Evolutionary conservation across 2,113 vertebrate genomes (phyloP), one percentile per base, ranked within the genome.

Genomic region (Typhlomys cinereus): DNA sequence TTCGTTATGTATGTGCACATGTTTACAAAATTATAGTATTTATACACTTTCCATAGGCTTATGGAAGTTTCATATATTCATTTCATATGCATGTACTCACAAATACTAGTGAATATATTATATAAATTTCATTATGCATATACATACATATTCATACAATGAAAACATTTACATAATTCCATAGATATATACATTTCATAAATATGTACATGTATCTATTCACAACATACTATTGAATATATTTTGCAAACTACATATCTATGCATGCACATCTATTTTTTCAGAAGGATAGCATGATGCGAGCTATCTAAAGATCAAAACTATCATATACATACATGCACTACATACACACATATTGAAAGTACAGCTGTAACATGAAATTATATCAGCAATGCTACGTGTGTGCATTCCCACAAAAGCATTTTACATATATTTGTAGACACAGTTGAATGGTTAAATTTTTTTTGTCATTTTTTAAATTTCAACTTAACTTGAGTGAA

Each of bases 401-500:
- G 4, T 59, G 15, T 91, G 8, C 52, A 1, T 13, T 90, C 29
- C 76, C 36, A 41, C 2, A 1, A 44, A 85, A 59, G 5, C 25
- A 13, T 8, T 8, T 11, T 36, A 27, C 2, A 59, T 41, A 21
- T 23, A 46, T 59, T 21, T 23, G 54, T 66, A 61, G 52, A 71
- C 11, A 39, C 31, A 87, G 50, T 90, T 73, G 76, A 36, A 89
- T 52, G 36, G 89, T 74, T 62, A 36, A 61, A 75, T 54, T 88
- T 75, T 85, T 86, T 31, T 41, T 18, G 57, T 44, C 39, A 64
- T 36, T 4, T 50, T 84, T 95, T 54, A 69, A 79, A 88, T 94
- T 41, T 81, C 36, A 83, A 64, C 50, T 66, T 90, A 17, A 7
- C n/a, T 94, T 88, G 62, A 80, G 14, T 85, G 21, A 88, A 79